Evolutionary conservation across 2,113 vertebrate species (phyloP).

Genomic region (Mesocricetus auratus): DNA sequence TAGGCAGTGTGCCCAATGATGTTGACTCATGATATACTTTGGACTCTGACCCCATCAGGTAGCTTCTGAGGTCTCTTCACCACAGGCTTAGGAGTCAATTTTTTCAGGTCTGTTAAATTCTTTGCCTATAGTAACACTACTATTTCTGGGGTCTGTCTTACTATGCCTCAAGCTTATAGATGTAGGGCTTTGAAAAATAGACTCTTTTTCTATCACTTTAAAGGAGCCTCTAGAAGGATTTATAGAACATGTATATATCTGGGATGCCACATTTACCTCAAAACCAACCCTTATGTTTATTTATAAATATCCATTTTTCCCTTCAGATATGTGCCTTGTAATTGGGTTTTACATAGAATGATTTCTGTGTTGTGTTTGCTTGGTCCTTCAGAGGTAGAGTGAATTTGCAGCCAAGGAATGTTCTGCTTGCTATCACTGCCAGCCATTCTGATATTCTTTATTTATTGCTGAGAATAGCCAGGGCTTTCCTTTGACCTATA

Average conservation of each 20-base stretch:
- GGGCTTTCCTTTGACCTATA: neutral
- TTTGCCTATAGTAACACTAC: neutral
- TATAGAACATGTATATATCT: rapidly evolving
- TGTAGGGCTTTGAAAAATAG: neutral
- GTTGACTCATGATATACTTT: neutral
- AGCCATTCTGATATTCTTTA: neutral
- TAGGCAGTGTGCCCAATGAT: too few species aligned
- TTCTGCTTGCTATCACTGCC: neutral
- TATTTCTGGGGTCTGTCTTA: neutral
- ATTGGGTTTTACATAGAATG: neutral
- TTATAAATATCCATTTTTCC: neutral
- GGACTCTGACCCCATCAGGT: neutral
- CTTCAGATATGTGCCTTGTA: neutral
- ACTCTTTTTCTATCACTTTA: neutral
- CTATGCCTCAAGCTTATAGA: neutral
- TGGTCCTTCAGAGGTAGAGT: neutral
- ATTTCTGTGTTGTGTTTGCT: neutral
- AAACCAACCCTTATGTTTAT: neutral
- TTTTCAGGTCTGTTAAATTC: neutral
- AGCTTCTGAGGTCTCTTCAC: neutral
- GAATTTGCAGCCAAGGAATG: neutral
- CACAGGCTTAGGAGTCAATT: neutral
- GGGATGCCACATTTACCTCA: neutral
- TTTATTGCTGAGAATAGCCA: neutral
- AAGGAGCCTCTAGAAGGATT: neutral